Evolutionary conservation across 2,113 vertebrate species (phyloP).

Genomic region (Ariopsis seemanni): DNA sequence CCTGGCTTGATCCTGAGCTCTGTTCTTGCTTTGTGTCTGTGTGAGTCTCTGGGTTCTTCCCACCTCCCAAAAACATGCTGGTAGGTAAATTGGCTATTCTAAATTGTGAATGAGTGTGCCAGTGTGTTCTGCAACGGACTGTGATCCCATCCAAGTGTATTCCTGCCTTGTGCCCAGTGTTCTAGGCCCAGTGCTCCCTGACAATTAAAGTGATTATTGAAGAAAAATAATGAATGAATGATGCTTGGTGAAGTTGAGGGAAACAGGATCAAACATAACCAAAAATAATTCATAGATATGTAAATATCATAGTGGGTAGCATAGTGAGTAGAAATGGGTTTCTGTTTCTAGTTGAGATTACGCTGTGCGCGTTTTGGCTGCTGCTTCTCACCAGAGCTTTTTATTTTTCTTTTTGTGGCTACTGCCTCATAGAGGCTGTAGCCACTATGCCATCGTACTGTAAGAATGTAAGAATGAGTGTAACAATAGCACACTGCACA

Average conservation of each 20-base stretch:
- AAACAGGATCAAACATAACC: neutral
- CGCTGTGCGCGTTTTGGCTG: too few relatives aligned
- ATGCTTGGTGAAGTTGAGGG: neutral
- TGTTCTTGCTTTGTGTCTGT: neutral
- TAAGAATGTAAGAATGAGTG: too few relatives aligned
- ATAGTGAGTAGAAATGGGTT: too few relatives aligned
- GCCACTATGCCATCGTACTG: too few relatives aligned
- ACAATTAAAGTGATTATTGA: neutral
- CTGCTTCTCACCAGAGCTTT: too few relatives aligned
- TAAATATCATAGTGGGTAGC: too few relatives aligned
- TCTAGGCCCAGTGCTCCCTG: neutral
- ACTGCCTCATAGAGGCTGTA: too few relatives aligned
- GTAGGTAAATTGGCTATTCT: neutral
- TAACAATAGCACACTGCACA: too few relatives aligned
- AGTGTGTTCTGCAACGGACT: neutral
- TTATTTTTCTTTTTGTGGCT: too few relatives aligned
- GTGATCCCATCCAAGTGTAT: neutral
- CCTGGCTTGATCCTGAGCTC: neutral
- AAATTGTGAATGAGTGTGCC: neutral
- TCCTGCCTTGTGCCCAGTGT: neutral
- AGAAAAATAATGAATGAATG: neutral
- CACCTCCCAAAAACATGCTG: neutral
- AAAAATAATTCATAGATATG: neutral
- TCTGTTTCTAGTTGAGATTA: too few relatives aligned
- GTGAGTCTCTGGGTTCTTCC: neutral